Evolutionary conservation across 1,140 invertebrate species (phyloP), one percentile per base, ranked within the genome.

Genomic region (Drosophila grimshawi): DNA sequence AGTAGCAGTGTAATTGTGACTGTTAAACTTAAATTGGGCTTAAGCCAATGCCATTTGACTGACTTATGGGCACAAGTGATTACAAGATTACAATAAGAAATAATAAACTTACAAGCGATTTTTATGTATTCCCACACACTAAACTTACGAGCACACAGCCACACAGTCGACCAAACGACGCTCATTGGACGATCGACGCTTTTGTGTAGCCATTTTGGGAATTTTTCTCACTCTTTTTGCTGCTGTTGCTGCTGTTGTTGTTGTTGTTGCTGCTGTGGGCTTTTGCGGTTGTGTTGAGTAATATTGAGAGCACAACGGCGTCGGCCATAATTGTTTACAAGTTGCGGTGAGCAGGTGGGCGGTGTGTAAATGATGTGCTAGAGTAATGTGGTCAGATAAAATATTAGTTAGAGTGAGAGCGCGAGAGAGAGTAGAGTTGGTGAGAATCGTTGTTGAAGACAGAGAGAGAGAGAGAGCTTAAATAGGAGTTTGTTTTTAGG

Each of bases 271-370:
- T 81, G 49, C 41, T 76, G 68, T 52, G 59, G 19, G 19, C 19
- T 19, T 59, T 63, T 60, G 48, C 45, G 61, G 48, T 37, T 82
- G 64, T 79, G 66, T 73, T 41, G 32, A 61, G 57, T 70, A 72
- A 73, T 68, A 73, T 74, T 64, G 80, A 65, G 81, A 83, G 83
- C 80, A 52, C 49, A 64, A 67, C 82, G 73, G 77, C 80, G 83
- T 89, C 85, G 78, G 85, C 85, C 85, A 88, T 88, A 89, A 90
- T 88, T 88, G 85, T 88, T 90, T 85, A 90, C 74, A 82, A 78
- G 60, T 59, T 75, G 67, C 10, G 66, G 66, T 59, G 67, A 75
- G 72, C 72, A 83, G 81, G 81, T 86, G 80, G 68, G 83, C 80
- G 82, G 66, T 64, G 72, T 71, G 41, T 68, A 69, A 61, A 69